These are phyloP conservation scores for Cremastinae sp. DNA, from an alignment of 2,888 invertebrate species.

Conservation along the genomic window DNA sequence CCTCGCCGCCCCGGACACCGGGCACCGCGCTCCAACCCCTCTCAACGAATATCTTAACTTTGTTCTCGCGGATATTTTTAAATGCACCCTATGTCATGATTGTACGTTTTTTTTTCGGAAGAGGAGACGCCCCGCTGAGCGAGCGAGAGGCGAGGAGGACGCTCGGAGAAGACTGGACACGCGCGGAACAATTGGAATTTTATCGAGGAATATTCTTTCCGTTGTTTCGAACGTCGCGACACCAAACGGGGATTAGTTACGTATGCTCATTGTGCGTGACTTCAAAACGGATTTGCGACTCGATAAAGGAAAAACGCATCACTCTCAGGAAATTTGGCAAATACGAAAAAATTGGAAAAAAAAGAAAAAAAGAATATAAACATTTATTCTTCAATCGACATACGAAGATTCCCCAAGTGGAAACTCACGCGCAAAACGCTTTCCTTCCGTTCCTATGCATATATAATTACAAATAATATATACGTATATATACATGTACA, in stretches of 20 bases:
- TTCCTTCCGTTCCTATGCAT: constrained; percentile 1
- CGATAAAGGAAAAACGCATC: neutral
- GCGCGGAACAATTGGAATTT: neutral
- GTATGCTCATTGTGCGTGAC: constrained; percentile 47
- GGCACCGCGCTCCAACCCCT: neutral
- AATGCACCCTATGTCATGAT: constrained; percentile 51
- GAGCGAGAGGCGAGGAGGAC: neutral
- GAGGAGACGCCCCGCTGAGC: neutral
- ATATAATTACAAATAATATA: neutral
- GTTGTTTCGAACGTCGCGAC: constrained; percentile 44
- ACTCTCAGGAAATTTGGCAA: constrained; percentile 4
- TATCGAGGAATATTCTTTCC: too few relatives aligned
- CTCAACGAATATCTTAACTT: neutral
- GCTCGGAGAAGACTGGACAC: constrained; percentile 14
- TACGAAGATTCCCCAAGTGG: constrained; percentile 35
- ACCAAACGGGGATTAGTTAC: constrained; percentile 4
- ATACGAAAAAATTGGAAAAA: constrained; percentile 20
- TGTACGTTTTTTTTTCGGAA: constrained; percentile 20
- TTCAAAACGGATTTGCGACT: constrained; percentile 37
- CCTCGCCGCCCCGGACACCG: neutral
- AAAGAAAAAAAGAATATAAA: constrained; percentile 7
- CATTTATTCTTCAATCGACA: constrained; percentile 3
- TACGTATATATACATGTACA: constrained; percentile 14
- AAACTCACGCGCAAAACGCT: constrained; percentile 13
- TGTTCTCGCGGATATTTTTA: constrained; percentile 14